phyloP scores from a whole-genome alignment of 2,888 invertebrate genomes.

The Dryobotodes eremita region DNA sequence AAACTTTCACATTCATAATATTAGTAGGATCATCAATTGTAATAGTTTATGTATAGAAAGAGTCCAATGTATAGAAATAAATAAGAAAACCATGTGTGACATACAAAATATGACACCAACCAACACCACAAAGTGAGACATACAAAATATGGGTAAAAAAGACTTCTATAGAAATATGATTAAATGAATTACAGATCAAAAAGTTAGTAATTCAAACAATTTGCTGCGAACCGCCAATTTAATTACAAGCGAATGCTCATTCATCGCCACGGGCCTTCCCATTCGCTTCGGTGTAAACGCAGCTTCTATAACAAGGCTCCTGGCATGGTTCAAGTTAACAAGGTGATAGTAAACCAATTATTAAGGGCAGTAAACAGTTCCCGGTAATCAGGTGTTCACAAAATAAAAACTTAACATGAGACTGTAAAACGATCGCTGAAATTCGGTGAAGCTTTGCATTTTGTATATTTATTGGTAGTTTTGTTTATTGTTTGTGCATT shows the following conservation, averaged over 20 bases:
- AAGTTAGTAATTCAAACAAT: too few species aligned
- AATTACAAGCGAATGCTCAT: background rate
- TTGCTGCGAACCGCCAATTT: too few species aligned
- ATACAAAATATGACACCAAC: too few species aligned
- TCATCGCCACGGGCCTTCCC: rapidly evolving
- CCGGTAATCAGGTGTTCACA: constrained; percentile 61
- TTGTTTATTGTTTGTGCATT: background rate
- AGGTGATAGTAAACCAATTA: constrained; percentile 80
- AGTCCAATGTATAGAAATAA: too few species aligned
- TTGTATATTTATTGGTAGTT: constrained; percentile 29
- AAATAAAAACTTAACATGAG: constrained; percentile 49
- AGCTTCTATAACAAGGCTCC: constrained; percentile 72
- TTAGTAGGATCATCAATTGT: too few species aligned
- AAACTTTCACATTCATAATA: too few species aligned
- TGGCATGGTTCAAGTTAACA: constrained; percentile 71
- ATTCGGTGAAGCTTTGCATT: constrained; percentile 47
- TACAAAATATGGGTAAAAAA: too few species aligned
- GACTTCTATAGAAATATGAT: too few species aligned
- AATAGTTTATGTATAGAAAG: too few species aligned
- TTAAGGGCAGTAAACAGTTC: constrained; percentile 76
- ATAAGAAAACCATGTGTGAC: too few species aligned
- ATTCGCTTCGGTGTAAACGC: constrained; percentile 71
- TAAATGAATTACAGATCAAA: too few species aligned
- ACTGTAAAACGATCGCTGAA: constrained; percentile 46
- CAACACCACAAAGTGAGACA: too few species aligned